A percentile compares a stretch with the other conserved stretches of the same genome.
These are phyloP conservation scores for Osmerus eperlanus DNA, from an alignment of 2,113 vertebrate species.

Conservation along the genomic window DNA sequence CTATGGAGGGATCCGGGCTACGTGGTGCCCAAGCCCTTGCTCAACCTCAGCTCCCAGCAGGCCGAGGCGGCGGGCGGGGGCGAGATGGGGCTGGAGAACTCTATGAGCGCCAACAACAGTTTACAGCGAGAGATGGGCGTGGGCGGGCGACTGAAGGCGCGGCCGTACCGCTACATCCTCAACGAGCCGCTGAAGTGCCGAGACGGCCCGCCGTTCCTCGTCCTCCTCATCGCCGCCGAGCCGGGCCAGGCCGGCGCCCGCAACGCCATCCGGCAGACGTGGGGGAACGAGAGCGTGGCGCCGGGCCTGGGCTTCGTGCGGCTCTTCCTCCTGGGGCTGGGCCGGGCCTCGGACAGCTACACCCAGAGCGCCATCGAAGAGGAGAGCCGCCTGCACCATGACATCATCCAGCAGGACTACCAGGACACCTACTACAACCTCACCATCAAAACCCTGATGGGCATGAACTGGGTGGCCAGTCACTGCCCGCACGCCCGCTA, in stretches of 20 bases:
- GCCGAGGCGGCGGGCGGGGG: slow-evolving; percentile 67
- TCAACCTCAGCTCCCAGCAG: slow-evolving; percentile 81
- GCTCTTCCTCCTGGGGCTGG: slow-evolving; percentile 85
- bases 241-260: slow-evolving; percentile 85
- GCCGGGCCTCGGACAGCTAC: slow-evolving; percentile 67
- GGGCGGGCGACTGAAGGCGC: slow-evolving; percentile 73
- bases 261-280: slow-evolving; percentile 90
- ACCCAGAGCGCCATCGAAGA: slow-evolving; percentile 81
- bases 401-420: slow-evolving; percentile 95
- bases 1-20: slow-evolving; percentile 81
- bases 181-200: slow-evolving; percentile 91
- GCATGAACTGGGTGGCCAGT: slow-evolving; percentile 97
- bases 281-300: slow-evolving; percentile 89
- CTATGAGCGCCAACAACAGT: slow-evolving; percentile 87
- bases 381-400: slow-evolving; percentile 84
- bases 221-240: slow-evolving; percentile 89
- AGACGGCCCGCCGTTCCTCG: slow-evolving; percentile 83
- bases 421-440: slow-evolving; percentile 95
- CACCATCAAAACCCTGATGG: slow-evolving; percentile 99
- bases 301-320: slow-evolving; percentile 80
- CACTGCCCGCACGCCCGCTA: slow-evolving; percentile 84
- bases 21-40: slow-evolving; percentile 77
- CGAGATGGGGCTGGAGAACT: slow-evolving; percentile 84
- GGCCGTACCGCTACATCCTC: slow-evolving; percentile 88
- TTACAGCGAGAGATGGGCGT: slow-evolving; percentile 87